phyloP scores from a whole-genome alignment of 2,888 invertebrate genomes.

The Scaptomyza parva region DNA sequence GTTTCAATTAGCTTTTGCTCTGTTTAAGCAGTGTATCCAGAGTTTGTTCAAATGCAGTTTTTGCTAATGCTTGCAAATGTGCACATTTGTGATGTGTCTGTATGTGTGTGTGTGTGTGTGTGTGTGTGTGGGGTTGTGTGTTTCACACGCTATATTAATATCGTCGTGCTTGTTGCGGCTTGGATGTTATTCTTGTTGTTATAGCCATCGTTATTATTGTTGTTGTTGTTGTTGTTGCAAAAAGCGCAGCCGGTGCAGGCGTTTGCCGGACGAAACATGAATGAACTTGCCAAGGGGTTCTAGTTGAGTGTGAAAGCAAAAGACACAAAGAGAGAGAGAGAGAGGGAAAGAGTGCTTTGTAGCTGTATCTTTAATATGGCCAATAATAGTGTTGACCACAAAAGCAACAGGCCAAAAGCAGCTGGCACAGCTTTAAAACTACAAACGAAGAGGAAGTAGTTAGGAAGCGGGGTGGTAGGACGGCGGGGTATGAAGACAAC shows the following conservation, averaged over 20 bases:
- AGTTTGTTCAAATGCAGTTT: neutral
- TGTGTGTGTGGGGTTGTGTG: constrained; percentile 9
- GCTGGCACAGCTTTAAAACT: constrained; percentile 24
- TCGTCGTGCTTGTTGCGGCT: constrained; percentile 35
- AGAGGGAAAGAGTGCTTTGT: neutral
- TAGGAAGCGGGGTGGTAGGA: neutral
- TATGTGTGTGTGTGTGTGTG: neutral
- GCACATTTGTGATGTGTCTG: neutral
- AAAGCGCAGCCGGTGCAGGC: constrained; percentile 34
- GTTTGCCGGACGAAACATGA: neutral
- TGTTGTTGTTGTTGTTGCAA: constrained; percentile 16
- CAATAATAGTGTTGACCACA: constrained; percentile 57
- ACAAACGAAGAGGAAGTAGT: neutral
- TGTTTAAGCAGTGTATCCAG: neutral
- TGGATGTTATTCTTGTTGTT: constrained; percentile 15
- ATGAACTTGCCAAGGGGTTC: neutral
- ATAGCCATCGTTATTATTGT: constrained; percentile 5
- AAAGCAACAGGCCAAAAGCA: constrained; percentile 47
- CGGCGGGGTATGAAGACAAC: neutral
- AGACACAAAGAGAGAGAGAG: neutral
- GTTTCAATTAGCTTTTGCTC: no score
- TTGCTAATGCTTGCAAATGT: constrained; percentile 1
- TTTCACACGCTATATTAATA: constrained; percentile 40
- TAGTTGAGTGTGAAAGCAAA: neutral
- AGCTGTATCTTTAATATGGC: constrained; percentile 35